A percentile compares a stretch with the other conserved stretches of the same genome.
phyloP scores from a whole-genome alignment of 2,888 invertebrate species.

The Cheilosia scutellata region DNA sequence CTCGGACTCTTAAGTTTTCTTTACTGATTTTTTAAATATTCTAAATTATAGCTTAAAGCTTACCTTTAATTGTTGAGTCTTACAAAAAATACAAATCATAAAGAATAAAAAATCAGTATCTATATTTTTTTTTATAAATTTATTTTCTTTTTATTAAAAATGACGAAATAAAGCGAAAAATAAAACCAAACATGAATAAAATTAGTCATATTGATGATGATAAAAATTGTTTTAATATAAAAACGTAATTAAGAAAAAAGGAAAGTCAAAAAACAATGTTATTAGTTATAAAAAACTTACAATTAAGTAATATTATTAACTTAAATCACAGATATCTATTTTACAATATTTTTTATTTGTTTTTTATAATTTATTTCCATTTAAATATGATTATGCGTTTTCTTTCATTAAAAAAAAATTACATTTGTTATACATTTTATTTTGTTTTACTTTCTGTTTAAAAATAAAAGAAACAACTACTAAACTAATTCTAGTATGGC shows the following conservation, averaged over 20 bases:
- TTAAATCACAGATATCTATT: conserved; percentile 83
- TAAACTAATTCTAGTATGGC: conserved; percentile 67
- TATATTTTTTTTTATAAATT: conserved; percentile 25
- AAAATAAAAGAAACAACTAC: conserved; percentile 14
- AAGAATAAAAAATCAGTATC: not conserved
- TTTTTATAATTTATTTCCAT: conserved; percentile 14
- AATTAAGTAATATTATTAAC: conserved; percentile 81
- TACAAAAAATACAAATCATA: too few relatives aligned
- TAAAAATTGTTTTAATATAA: conserved; percentile 19
- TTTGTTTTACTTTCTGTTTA: conserved; percentile 8
- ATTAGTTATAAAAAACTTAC: conserved; percentile 65
- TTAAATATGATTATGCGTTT: conserved; percentile 27
- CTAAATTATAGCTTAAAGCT: too few relatives aligned
- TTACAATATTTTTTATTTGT: conserved; percentile 58
- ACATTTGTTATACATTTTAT: not conserved
- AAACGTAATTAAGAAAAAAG: conserved; percentile 7
- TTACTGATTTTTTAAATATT: too few relatives aligned
- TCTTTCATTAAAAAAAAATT: conserved; percentile 9
- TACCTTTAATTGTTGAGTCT: too few relatives aligned
- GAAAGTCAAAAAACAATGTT: conserved; percentile 24
- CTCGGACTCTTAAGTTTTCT: too few relatives aligned
- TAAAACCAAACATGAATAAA: conserved; percentile 34
- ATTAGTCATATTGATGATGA: conserved; percentile 28
- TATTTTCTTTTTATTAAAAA: conserved; percentile 62
- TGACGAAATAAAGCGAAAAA: conserved; percentile 41